Evolutionary conservation across 2,797 vertebrate genomes (phyloP), one percentile per base, ranked within the genome.

Genomic region (Allobates femoralis): DNA sequence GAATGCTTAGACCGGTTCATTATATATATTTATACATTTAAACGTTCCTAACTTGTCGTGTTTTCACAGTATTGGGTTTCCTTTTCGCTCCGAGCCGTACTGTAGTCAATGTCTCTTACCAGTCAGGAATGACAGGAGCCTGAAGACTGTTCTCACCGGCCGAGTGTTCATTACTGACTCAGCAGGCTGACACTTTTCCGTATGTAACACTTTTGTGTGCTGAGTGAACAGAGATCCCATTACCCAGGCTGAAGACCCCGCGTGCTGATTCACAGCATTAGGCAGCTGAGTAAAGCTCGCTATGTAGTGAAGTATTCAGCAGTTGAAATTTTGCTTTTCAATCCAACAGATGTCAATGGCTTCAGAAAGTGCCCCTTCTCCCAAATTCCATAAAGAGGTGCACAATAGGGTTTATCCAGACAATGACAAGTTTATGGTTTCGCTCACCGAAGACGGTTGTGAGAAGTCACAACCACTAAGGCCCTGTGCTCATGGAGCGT

Each of bases 1-100:
- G 81, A 87, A 77, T 79, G 34, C 74, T 79, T 67, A 34, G 79
- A 80, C 62, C 2, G 66, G 53, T 79, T 79, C 28, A 50, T 67
- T 83, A 86, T 67, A 76, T 81, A 83, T 81, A 81, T 74, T 74
- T 80, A 64, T 58, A 66, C 51, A 46, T 82, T 78, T 79, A 73
- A 71, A 77, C 41, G 28, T 60, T 34, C 60, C 66, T 83, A 79
- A 83, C 76, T 6, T 30, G 69, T 86, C 50, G 28, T 67, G 85
- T 83, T 83, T 78, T 87, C 74, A 79, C 60, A 64, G 86, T 53
- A 88, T 88, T 76, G 41, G 58, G 60, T 81, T 88, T 88, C 75
- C 12, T 15, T 81, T 58, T 67, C 37, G 19, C 76, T 76, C 46
- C 26, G 58, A 69, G 77, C 78, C 14, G 60, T 51, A 34, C 34